These are phyloP conservation scores for Hipparchia sbordonii DNA, from an alignment of 2,888 invertebrate species.

Conservation along the genomic window DNA sequence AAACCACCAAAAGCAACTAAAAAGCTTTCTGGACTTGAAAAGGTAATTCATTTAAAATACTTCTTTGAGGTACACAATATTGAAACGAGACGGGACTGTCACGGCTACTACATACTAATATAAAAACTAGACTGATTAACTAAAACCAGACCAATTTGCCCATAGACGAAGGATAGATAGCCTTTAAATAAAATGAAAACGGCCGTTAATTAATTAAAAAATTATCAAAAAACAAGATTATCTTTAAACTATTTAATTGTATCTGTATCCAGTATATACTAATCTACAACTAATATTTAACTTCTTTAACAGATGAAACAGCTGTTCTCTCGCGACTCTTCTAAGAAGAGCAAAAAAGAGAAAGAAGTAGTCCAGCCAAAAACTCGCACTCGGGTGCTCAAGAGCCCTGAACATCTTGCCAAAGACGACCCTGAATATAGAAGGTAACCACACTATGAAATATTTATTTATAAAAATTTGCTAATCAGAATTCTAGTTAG, in stretches of 20 bases:
- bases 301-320: slow-evolving; percentile 84
- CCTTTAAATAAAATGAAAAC: no score
- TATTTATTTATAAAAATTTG: no score
- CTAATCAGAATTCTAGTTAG: no score
- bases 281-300: slow-evolving; percentile 16
- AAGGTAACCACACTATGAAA: slow-evolving; percentile 52
- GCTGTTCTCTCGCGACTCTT: slow-evolving; percentile 87
- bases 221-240: no score
- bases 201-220: no score
- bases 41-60: slow-evolving; percentile 70
- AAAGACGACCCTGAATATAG: slow-evolving; percentile 73
- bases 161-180: no score
- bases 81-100: no score
- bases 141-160: no score
- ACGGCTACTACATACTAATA: no score
- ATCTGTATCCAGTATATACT: no score
- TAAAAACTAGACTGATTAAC: no score
- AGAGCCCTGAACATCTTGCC: slow-evolving; percentile 81
- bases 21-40: slow-evolving; percentile 88
- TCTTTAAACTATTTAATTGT: no score
- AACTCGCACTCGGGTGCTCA: slow-evolving; percentile 78
- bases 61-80: background rate
- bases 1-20: slow-evolving; percentile 85
- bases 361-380: slow-evolving; percentile 82
- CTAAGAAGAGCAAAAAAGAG: slow-evolving; percentile 87